Evolutionary conservation across 1,140 invertebrate genomes (phyloP).

Genomic region (Sinonovacula constricta): DNA sequence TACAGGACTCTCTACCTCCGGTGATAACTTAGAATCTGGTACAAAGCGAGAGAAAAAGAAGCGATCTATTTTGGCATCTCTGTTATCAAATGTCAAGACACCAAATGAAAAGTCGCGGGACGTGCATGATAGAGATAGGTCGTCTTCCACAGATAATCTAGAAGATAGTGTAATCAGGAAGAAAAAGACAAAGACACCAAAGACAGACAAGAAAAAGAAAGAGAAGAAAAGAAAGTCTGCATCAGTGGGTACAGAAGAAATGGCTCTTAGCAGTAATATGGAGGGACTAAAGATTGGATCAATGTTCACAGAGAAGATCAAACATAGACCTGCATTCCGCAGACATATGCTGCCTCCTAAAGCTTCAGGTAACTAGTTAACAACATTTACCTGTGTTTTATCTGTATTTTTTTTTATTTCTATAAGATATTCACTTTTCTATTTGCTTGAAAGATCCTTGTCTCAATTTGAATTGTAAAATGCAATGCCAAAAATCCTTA

Average conservation of each 20-base stretch:
- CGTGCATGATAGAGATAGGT: slow-evolving; percentile 50
- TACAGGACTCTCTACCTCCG: slow-evolving; percentile 16
- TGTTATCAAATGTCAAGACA: slow-evolving; percentile 65
- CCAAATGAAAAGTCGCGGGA: slow-evolving; percentile 59
- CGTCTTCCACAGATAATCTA: slow-evolving; percentile 60
- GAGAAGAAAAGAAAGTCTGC: slow-evolving; percentile 37
- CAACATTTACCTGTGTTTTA: no score
- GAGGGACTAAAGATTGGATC: slow-evolving; percentile 64
- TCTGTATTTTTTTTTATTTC: no score
- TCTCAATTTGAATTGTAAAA: no score
- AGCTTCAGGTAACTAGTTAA: slow-evolving; percentile 73
- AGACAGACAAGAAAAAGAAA: slow-evolving; percentile 84
- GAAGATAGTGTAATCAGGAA: slow-evolving; percentile 60
- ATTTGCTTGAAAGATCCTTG: no score
- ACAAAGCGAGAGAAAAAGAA: slow-evolving; percentile 61
- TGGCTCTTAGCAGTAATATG: slow-evolving; percentile 58
- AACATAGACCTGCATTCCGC: slow-evolving; percentile 25
- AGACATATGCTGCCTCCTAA: slow-evolving; percentile 63
- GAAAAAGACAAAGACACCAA: slow-evolving; percentile 79
- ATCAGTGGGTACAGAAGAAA: slow-evolving; percentile 47
- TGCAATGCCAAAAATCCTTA: no score
- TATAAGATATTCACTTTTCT: no score
- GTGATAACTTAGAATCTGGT: slow-evolving; percentile 54
- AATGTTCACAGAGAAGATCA: slow-evolving; percentile 51
- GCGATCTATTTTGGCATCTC: slow-evolving; percentile 68